Conservation (phyloP, 2,113 vertebrate species). For the Phasianus colchicus region DNA sequence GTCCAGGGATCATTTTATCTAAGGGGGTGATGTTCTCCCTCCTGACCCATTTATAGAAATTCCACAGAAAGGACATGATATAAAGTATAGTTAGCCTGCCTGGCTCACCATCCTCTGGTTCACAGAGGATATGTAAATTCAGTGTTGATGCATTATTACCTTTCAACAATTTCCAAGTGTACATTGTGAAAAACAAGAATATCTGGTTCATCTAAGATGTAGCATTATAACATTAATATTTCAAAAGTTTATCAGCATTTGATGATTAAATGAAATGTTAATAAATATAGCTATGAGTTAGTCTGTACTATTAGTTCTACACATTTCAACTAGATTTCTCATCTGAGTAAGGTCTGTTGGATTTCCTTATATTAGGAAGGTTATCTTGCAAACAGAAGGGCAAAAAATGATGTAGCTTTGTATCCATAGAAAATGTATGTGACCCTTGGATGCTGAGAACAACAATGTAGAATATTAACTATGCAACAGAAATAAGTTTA, state of each 20-base stretch:
- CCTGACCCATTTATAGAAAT: no score
- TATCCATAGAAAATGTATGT: background rate
- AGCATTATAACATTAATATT: background rate
- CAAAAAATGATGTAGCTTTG: background rate
- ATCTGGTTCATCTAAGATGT: background rate
- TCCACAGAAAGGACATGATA: no score
- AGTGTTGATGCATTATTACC: background rate
- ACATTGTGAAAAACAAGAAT: background rate
- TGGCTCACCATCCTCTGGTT: accelerated
- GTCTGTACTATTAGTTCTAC: background rate
- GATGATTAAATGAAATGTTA: background rate
- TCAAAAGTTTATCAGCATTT: background rate
- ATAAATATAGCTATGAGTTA: background rate
- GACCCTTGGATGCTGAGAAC: background rate
- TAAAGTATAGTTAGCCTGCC: no score
- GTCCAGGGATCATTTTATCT: no score
- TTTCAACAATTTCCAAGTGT: background rate
- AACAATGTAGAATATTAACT: background rate
- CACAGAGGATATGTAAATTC: background rate
- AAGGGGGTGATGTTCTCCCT: no score
- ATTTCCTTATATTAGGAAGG: background rate
- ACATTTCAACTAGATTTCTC: background rate
- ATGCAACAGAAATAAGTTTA: background rate
- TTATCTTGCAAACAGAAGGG: constrained; percentile 3
- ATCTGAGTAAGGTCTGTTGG: background rate